Evolutionary conservation across 2,797 vertebrate genomes (phyloP), one percentile per base, ranked within the genome.

Genomic region (Helicolenus hilgendorfi): DNA sequence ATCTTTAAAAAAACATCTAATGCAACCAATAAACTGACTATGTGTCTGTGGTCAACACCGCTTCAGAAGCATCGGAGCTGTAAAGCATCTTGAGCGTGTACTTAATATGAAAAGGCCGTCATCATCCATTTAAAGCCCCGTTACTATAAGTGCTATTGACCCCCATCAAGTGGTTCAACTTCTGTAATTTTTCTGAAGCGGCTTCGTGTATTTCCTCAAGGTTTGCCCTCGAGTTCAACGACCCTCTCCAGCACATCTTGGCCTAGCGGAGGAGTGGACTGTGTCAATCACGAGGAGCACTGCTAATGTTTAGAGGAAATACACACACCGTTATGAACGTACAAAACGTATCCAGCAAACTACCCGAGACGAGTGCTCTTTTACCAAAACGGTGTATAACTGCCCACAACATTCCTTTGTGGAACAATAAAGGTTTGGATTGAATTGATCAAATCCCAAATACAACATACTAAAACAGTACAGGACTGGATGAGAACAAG

Each of bases 181-280:
- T 79, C 55, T 56, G 29, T 77, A 18, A 65, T 91, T 81, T 72
- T 58, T 67, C 59, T 73, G 58, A 79, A 82, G 78, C 53, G 49
- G 69, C 75, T 69, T 77, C 24, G 74, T 36, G 11, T 62, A 35
- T 73, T 77, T 80, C 36, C 69, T 87, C 83, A 64, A 86, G 86
- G 72, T 82, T 79, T 49, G 35, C 79, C 49, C 79, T 92, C 29
- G 13, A 86, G 86, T 89, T 94, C 89, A 87, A 81, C 59, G 35
- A 72, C 85, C 85, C 81, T 82, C 89, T 93, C 72, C 36, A 84
- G 79, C 15, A 24, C 69, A 53, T 92, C 62, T 65, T 18, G 41
- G 79, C 78, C 1, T 15, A 49, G 82, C 36, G 60, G 58, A 83
- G 45, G 38, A 83, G 72, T 58, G 75, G 76, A 81, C 75, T 35